Conservation (phyloP, 2,888 invertebrate species). For the Drosophila parthenogenetica region DNA sequence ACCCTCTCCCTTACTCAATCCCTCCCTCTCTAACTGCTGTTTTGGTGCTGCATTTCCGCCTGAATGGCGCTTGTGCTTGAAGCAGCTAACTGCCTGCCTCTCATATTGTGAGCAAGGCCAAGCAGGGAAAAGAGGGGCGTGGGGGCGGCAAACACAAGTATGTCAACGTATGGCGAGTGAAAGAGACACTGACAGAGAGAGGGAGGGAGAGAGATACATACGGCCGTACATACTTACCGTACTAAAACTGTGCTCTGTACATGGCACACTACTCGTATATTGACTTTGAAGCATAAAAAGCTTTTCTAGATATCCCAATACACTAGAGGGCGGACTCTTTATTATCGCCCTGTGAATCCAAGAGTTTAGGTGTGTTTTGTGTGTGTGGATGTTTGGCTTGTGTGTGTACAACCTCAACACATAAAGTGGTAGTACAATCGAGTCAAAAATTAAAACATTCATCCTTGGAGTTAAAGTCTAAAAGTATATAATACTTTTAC, state of each 20-base stretch:
- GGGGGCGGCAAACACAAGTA: conserved; percentile 30
- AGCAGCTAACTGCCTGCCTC: conserved; percentile 63
- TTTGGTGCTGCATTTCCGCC: conserved; percentile 80
- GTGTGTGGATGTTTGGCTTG: neutral
- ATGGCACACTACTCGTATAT: conserved; percentile 68
- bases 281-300: conserved; percentile 80
- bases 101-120: neutral
- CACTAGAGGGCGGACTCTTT: conserved; percentile 63
- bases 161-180: conserved; percentile 38
- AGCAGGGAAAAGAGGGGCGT: neutral
- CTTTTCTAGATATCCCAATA: conserved; percentile 74
- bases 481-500: neutral
- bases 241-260: conserved; percentile 72
- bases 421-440: neutral
- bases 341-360: conserved; percentile 56
- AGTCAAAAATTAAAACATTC: neutral
- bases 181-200: neutral
- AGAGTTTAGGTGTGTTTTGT: conserved; percentile 29
- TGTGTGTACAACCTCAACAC: neutral
- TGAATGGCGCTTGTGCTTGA: conserved; percentile 73
- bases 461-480: neutral
- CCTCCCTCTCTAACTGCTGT: conserved; percentile 28
- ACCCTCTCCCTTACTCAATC: conserved; percentile 8
- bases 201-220: too few relatives aligned
- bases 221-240: conserved; percentile 63